Evolutionary conservation across 2,888 invertebrate species (phyloP), one percentile per base, ranked within the genome.

Genomic region (Watsonalla binaria): DNA sequence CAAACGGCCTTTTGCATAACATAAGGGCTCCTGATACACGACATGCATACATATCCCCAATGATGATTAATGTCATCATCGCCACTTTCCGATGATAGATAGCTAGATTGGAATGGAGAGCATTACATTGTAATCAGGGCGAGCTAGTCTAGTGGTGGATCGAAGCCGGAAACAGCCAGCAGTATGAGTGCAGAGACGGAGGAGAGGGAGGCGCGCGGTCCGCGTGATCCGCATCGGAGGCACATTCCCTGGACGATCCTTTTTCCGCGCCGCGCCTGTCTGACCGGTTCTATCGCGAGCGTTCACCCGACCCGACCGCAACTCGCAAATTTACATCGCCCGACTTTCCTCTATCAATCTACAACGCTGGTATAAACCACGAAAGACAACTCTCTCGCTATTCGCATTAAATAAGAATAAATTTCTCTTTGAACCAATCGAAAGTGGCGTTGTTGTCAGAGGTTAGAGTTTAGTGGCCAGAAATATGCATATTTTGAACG

Each of bases 201-300:
- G 24, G 24, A 24, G 24, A 24, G 24, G 72, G 65, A 64, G 61
- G 66, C 65, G 64, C 69, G 66, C 48, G 35, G 35, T 11, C 37
- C 11, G 13, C 33, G 45, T 39, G 42, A 34, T 54, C 51, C 51
- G 54, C 48, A 56, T 51, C 56, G 51, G 56, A 54, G 51, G 52
- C 57, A 68, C 78, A 81, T 85, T 86, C 84, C 81, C 82, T 70
- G 76, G 80, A 79, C 80, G 78, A 82, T 84, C 80, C 82, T 86
- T 84, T 81, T 78, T 82, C 76, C 79, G 66, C 69, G 63, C 66
- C 63, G 56, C 61, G 70, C 72, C 66, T 61, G 76, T 77, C 73
- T 66, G 78, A 87, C 87, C 89, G 86, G 87, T 88, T 87, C 76
- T 71, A 68, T 68, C 54, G 77, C 79, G 88, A 85, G 68, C 89